Percentiles rank a stretch among this genome's conserved stretches.
Evolutionary conservation across 2,113 vertebrate genomes (phyloP).

Genomic region (Mus musculus): GRCm39 chr13:88062501-88063000

Average conservation of each 20-base stretch:
- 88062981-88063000: neutral
- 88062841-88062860: neutral
- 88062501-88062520: too few species aligned
- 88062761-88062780: neutral
- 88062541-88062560: neutral
- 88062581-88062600: neutral
- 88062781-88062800: neutral
- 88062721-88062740: neutral
- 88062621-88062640: neutral
- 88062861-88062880: neutral
- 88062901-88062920: neutral
- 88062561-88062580: too few species aligned
- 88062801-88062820: neutral
- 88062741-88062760: neutral
- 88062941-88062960: neutral
- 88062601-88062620: neutral
- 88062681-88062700: neutral
- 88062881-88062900: neutral
- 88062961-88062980: neutral
- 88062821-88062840: neutral
- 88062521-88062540: neutral
- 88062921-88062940: neutral
- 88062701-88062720: neutral
- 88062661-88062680: neutral
- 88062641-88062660: neutral